phyloP scores from a whole-genome alignment of 2,888 invertebrate genomes.

The Ophraella communa region DNA sequence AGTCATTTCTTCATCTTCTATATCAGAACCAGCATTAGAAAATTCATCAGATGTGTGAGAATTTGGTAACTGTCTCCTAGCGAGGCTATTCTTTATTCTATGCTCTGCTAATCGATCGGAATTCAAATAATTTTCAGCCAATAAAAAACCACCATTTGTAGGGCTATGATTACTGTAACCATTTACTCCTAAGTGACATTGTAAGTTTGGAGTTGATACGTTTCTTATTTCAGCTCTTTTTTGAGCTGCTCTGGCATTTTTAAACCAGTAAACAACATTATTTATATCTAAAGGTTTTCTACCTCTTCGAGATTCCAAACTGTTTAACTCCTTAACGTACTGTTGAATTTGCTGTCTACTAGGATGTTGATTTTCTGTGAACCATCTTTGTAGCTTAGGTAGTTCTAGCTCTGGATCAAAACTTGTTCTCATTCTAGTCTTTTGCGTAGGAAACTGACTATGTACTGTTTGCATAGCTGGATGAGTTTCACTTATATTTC shows the following conservation, averaged over 20 bases:
- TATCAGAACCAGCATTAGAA: constrained; percentile 71
- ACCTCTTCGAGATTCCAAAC: constrained; percentile 88
- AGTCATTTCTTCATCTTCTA: constrained; percentile 70
- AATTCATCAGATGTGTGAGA: constrained; percentile 73
- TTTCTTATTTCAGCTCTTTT: constrained; percentile 85
- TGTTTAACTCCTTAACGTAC: constrained; percentile 93
- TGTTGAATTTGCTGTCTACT: constrained; percentile 95
- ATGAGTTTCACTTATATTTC: constrained; percentile 66
- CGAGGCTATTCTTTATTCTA: constrained; percentile 69
- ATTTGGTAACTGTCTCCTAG: constrained; percentile 64
- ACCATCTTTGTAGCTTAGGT: constrained; percentile 96
- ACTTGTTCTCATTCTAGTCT: constrained; percentile 94
- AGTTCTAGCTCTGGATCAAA: constrained; percentile 97
- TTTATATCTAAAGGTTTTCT: constrained; percentile 94
- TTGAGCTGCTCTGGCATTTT: constrained; percentile 95
- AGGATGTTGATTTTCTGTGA: constrained; percentile 96
- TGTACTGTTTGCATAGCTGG: constrained; percentile 80
- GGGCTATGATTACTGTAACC: constrained; percentile 73
- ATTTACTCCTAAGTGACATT: constrained; percentile 68
- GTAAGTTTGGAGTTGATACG: constrained; percentile 63
- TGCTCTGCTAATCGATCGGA: constrained; percentile 62
- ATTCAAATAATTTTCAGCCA: constrained; percentile 67
- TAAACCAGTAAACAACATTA: constrained; percentile 97
- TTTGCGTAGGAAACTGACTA: constrained; percentile 80
- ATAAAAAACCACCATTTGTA: constrained; percentile 67